Base-by-base conservation (phyloP, 2,888 invertebrate species). In the Mesopsocus fuscifrons region DNA sequence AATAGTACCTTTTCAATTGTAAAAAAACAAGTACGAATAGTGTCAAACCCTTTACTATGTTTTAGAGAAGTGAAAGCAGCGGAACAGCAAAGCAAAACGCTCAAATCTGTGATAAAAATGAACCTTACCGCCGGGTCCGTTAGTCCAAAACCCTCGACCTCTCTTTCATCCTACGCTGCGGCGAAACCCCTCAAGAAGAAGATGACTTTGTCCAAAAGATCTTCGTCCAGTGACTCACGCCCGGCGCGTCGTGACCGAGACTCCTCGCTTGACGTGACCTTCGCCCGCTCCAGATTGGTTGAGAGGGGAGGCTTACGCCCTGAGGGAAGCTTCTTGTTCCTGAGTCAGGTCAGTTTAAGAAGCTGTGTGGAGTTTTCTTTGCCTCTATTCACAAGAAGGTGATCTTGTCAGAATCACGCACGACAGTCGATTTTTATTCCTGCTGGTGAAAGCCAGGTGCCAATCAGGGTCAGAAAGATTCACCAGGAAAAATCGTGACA, bases 51-150 rank as follows among this genome's bases (percentile, higher is more conserved):
- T n/a, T n/a, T 6, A 26, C 26, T 46, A 49, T 44, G 46, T 51
- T 54, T 3, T 46, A 68, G 68, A 53, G 68, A 69, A 56, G 60
- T 62, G 21, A 63, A 65, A 31, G 52, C 62, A 41, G 49, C 53
- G 3, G 78, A 77, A 46, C 71, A 62, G 50, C 81, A 82, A 59
- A 77, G 80, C 0, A 76, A 78, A 53, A 81, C 83, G 1, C 64
- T 88, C 15, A 75, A 83, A 49, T 77, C 73, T 52, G 65, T 88
- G 0, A 77, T 88, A 47, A 67, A 81, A 11, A 9, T 26, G 41
- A 87, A 84, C 54, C 85, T 88, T 64, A 79, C 85, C 3, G 69
- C 71, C 3, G 68, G 69, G 33, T 21, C 38, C 8, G 38, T 5
- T 38, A 18, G 38, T 11, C 38, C 38, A 5, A 18, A 18, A 18